A percentile compares a stretch with the other conserved stretches of the same genome.
Evolutionary conservation across 2,113 vertebrate genomes (phyloP).

Genomic region (Scatophagus argus): DNA sequence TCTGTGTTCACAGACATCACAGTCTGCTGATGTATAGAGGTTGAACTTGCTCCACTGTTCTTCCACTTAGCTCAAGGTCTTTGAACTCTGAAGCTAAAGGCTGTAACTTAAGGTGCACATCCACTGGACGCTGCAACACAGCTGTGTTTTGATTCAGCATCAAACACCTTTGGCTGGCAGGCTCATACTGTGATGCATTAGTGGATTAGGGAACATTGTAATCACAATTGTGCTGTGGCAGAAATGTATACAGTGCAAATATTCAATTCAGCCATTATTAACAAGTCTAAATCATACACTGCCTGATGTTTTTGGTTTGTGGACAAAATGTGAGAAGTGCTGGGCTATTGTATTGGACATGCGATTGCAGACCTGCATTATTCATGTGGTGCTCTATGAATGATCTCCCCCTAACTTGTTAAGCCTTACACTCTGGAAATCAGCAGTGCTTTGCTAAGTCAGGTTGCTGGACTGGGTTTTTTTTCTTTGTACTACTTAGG

Average conservation of each 20-base stretch:
- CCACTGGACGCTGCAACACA: not conserved
- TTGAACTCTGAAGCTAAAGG: not conserved
- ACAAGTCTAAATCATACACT: not conserved
- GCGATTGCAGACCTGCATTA: not conserved
- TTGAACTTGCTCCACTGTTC: not conserved
- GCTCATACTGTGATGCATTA: conserved; percentile 14
- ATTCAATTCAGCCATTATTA: not conserved
- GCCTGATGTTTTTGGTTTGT: not conserved
- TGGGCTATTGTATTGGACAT: not conserved
- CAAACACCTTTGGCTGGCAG: conserved; percentile 16
- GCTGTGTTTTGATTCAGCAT: conserved; percentile 12
- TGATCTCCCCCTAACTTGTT: not conserved
- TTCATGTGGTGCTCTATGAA: not conserved
- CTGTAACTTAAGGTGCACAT: not conserved
- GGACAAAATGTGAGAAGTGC: not conserved
- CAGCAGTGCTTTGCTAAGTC: not conserved
- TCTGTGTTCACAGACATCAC: not conserved
- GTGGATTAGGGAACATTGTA: conserved; percentile 15
- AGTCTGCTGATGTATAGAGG: not conserved
- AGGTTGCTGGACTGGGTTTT: not conserved
- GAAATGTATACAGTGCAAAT: conserved; percentile 21
- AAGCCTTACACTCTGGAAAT: not conserved
- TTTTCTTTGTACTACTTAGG: not conserved
- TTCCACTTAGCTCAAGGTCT: not conserved
- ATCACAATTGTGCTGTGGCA: conserved; percentile 11